Conservation (phyloP, 2,113 vertebrate species). For the Corythaeola cristata region DNA sequence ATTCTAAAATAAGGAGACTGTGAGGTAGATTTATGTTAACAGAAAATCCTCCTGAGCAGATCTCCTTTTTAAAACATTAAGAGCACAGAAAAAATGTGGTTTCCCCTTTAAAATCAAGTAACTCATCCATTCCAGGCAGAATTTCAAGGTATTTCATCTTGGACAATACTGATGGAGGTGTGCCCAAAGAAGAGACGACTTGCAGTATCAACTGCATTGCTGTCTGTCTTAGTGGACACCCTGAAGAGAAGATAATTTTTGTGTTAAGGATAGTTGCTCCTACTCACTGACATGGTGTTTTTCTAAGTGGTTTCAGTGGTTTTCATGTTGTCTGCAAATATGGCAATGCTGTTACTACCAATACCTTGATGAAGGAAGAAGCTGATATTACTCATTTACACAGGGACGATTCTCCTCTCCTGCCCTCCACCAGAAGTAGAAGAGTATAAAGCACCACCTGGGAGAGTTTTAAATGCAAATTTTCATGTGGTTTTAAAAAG, state of each 20-base stretch:
- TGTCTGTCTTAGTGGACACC: neutral
- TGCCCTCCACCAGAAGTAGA: neutral
- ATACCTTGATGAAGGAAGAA: neutral
- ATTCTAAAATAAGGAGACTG: neutral
- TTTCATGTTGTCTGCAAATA: neutral
- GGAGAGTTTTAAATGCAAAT: neutral
- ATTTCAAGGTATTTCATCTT: neutral
- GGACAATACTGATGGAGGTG: neutral
- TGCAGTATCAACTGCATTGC: neutral
- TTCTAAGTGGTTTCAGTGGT: neutral
- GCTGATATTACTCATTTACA: neutral
- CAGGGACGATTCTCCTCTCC: neutral
- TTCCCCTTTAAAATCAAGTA: neutral
- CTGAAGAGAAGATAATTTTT: neutral
- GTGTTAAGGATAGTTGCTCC: neutral
- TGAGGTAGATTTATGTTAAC: neutral
- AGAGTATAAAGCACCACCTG: neutral
- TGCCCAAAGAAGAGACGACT: neutral
- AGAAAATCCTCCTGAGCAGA: neutral
- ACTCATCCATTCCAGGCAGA: neutral
- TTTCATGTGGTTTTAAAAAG: neutral
- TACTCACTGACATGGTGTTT: neutral
- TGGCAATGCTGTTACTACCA: neutral
- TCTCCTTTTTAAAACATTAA: neutral
- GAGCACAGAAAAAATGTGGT: neutral